Conservation (phyloP, 2,797 vertebrate genomes). For the Xiphophorus birchmanni region DNA sequence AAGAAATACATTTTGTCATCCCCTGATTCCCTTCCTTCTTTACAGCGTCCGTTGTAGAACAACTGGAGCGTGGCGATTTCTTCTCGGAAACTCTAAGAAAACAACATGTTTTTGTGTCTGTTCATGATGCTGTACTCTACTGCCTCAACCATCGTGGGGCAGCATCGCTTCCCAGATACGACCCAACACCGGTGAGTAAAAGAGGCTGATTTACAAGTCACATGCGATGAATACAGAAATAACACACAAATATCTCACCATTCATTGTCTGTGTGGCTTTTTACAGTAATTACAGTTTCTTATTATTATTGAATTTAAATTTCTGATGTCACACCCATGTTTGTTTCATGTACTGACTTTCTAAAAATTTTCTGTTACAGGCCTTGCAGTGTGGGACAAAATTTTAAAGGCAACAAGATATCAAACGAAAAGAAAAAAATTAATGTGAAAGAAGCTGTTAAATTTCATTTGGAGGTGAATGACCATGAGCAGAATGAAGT, state of each 20-base stretch:
- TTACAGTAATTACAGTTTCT: neutral
- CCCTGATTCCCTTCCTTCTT: neutral
- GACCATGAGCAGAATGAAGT: neutral
- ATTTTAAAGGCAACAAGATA: slow-evolving; percentile 58
- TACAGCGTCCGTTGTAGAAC: slow-evolving; percentile 84
- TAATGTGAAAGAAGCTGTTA: neutral
- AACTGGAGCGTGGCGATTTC: slow-evolving; percentile 88
- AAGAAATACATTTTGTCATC: neutral
- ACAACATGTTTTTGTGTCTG: slow-evolving; percentile 84
- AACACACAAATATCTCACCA: neutral
- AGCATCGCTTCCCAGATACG: slow-evolving; percentile 46
- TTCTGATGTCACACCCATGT: neutral
- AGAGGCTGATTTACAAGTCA: neutral
- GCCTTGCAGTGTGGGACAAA: slow-evolving; percentile 63
- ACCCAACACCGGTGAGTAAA: slow-evolving; percentile 65
- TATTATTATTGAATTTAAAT: neutral
- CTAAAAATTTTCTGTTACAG: slow-evolving; percentile 69
- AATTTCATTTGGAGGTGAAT: neutral
- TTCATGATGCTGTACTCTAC: slow-evolving; percentile 87
- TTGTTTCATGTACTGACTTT: neutral
- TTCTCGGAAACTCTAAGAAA: slow-evolving; percentile 88
- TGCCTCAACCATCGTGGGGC: slow-evolving; percentile 72
- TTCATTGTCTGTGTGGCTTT: neutral
- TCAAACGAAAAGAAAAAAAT: slow-evolving; percentile 10
- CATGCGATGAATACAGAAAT: neutral